Percentiles rank a stretch among this genome's conserved stretches.
Conservation (phyloP, 2,888 invertebrate genomes). For the Leptinotarsa haldemani region DNA sequence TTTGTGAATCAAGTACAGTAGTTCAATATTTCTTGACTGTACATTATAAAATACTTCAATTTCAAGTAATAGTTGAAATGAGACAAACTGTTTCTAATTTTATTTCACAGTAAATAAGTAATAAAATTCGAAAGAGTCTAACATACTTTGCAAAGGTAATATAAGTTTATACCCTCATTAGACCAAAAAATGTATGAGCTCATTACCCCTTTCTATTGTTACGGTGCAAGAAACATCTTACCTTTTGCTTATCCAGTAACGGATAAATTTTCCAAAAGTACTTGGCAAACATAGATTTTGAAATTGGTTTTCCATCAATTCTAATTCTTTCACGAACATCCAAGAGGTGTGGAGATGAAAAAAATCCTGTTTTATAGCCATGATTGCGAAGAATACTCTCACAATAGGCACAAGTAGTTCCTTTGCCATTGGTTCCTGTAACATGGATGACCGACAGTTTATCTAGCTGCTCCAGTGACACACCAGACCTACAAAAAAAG, state of each 20-base stretch:
- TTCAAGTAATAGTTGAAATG: too few species aligned
- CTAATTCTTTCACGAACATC: conserved; percentile 92
- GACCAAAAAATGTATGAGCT: too few species aligned
- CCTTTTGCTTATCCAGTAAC: conserved; percentile 68
- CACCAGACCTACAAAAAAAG: conserved; percentile 69
- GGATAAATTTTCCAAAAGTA: conserved; percentile 88
- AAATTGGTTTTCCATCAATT: conserved; percentile 84
- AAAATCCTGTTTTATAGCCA: conserved; percentile 92
- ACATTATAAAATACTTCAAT: too few species aligned
- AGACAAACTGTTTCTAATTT: too few species aligned
- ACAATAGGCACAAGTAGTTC: conserved; percentile 92
- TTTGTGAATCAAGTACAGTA: too few species aligned
- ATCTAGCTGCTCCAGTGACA: conserved; percentile 75
- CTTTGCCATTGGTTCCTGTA: conserved; percentile 98
- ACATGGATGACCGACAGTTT: conserved; percentile 90
- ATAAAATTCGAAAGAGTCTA: too few species aligned
- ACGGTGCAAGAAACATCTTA: conserved; percentile 47
- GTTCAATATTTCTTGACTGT: too few species aligned
- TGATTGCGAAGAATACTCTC: conserved; percentile 88
- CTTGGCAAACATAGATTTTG: conserved; percentile 77
- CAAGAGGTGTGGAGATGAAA: conserved; percentile 94
- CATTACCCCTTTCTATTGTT: neutral
- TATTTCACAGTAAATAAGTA: too few species aligned
- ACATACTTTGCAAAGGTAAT: too few species aligned
- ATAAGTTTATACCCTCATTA: too few species aligned